A percentile compares a stretch with the other conserved stretches of the same genome.
Conservation (phyloP, 2,888 invertebrate species). For the Lasius platythorax region DNA sequence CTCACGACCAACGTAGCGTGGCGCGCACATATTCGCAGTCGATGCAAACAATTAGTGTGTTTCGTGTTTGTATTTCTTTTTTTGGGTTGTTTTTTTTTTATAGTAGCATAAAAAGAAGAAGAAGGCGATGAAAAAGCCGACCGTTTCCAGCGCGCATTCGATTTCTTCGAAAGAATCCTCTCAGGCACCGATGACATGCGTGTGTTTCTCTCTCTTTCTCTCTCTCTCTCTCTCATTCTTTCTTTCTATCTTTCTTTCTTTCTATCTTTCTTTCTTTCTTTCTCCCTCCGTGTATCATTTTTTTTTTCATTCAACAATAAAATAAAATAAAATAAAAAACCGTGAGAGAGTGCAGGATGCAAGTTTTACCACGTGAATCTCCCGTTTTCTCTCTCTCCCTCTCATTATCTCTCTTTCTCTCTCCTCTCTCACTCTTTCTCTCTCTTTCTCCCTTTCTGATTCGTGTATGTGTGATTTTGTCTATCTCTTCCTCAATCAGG, state of each 20-base stretch:
- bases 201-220: slow-evolving; percentile 25
- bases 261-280: slow-evolving; percentile 12
- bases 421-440: slow-evolving; percentile 55
- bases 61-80: slow-evolving; percentile 2
- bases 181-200: slow-evolving; percentile 68
- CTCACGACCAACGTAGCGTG: slow-evolving; percentile 4
- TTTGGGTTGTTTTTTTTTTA: not conserved
- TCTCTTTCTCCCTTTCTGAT: slow-evolving; percentile 14
- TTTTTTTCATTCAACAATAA: slow-evolving; percentile 62
- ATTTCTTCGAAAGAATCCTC: slow-evolving; percentile 64
- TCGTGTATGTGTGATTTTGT: slow-evolving; percentile 27
- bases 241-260: not conserved
- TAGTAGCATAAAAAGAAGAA: not conserved
- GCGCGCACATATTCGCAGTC: slow-evolving; percentile 8
- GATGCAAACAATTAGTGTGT: not conserved
- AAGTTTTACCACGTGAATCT: slow-evolving; percentile 61
- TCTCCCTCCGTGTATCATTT: slow-evolving; percentile 12
- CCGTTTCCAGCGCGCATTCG: slow-evolving; percentile 72
- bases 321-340: slow-evolving; percentile 73
- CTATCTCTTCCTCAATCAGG: slow-evolving; percentile 64
- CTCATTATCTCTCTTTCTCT: not conserved
- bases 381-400: slow-evolving; percentile 9
- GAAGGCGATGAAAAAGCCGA: slow-evolving; percentile 41
- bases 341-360: slow-evolving; percentile 72
- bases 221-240: slow-evolving; percentile 24